These are phyloP conservation scores for Piprites chloris DNA, from an alignment of 2,113 vertebrate species.

Conservation along the genomic window DNA sequence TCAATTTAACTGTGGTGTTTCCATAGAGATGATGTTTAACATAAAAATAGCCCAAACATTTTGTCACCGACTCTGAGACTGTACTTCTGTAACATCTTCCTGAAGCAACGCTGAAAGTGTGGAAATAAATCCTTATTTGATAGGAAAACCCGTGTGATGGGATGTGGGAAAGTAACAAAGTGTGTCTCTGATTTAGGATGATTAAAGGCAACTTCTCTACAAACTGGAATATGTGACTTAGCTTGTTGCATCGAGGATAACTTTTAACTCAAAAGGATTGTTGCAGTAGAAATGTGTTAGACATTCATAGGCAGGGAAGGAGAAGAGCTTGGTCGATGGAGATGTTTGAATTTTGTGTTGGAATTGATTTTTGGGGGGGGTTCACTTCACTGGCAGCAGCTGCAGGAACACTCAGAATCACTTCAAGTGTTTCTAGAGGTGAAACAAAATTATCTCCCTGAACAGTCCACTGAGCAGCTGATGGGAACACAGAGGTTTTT, in stretches of 20 bases:
- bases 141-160: neutral
- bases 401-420: neutral
- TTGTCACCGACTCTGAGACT: neutral
- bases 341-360: neutral
- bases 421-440: neutral
- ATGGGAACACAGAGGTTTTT: neutral
- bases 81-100: neutral
- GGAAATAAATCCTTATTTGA: neutral
- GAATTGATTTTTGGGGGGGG: neutral
- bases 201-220: neutral
- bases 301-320: neutral
- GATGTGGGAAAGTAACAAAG: neutral
- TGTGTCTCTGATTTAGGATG: neutral
- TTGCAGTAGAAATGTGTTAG: neutral
- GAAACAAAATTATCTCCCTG: neutral
- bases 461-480: neutral
- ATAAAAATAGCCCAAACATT: slow-evolving; percentile 50
- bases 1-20: slow-evolving; percentile 13
- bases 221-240: neutral
- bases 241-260: neutral
- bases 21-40: slow-evolving; percentile 45
- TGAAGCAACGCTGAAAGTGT: neutral
- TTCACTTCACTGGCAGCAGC: neutral
- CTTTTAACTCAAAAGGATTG: neutral
- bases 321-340: neutral